These are phyloP conservation scores for Odontomachus brunneus DNA, from an alignment of 1,140 invertebrate species.

Conservation along the genomic window DNA sequence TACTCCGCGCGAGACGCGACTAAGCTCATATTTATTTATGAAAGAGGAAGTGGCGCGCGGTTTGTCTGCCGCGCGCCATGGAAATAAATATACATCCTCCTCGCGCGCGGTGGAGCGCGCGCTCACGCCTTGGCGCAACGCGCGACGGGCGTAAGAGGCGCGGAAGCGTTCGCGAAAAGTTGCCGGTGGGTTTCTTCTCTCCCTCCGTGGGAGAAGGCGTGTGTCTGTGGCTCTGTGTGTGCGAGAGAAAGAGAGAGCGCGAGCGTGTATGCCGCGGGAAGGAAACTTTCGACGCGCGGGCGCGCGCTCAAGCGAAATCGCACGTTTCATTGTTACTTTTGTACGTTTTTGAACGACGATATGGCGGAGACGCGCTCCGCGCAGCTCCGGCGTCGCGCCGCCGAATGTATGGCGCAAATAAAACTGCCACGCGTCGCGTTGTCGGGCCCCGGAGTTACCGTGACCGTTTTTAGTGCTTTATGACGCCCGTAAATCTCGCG, in stretches of 20 bases:
- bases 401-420: constrained; percentile 77
- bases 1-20: not conserved
- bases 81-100: constrained; percentile 49
- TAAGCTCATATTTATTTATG: constrained; percentile 73
- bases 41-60: constrained; percentile 62
- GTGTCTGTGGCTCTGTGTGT: too few species aligned
- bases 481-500: constrained; percentile 77
- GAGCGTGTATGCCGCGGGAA: constrained; percentile 1
- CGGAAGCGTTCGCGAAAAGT: constrained; percentile 55
- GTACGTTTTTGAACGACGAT: constrained; percentile 70
- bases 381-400: constrained; percentile 31
- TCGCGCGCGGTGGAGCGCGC: constrained; percentile 2
- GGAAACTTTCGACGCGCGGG: constrained; percentile 32
- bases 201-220: too few species aligned
- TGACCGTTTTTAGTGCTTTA: constrained; percentile 80
- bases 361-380: constrained; percentile 4
- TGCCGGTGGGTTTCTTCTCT: constrained; percentile 20
- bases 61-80: constrained; percentile 26
- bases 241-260: too few species aligned
- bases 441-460: constrained; percentile 70
- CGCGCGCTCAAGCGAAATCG: constrained; percentile 63
- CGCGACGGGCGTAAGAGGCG: not conserved
- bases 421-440: constrained; percentile 71
- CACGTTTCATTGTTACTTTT: constrained; percentile 78
- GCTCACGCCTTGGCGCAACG: not conserved